Evolutionary conservation across 2,888 invertebrate genomes (phyloP).

Genomic region (Calameuta idolon): DNA sequence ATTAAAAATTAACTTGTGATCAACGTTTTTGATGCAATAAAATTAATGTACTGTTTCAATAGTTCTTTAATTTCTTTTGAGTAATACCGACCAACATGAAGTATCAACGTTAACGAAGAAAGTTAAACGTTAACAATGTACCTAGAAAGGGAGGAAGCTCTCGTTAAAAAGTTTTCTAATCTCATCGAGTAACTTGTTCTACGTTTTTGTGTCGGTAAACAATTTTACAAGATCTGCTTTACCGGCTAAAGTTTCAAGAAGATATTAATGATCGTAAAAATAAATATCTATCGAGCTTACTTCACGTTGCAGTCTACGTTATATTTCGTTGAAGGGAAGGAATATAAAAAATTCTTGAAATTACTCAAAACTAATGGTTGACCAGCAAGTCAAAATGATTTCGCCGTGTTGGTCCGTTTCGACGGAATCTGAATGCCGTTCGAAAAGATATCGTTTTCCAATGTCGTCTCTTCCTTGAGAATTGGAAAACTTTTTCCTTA

Average conservation of each 20-base stretch:
- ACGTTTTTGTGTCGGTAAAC: background rate
- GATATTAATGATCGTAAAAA: background rate
- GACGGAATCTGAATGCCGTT: constrained; percentile 21
- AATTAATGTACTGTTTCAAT: too few species aligned
- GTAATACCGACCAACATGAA: background rate
- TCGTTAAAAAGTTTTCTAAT: background rate
- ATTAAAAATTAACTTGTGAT: background rate
- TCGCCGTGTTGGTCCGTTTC: constrained; percentile 24
- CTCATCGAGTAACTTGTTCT: background rate
- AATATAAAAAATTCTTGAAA: background rate
- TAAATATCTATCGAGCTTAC: background rate
- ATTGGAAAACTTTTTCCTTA: constrained; percentile 59
- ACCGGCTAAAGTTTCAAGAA: background rate
- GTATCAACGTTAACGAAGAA: background rate
- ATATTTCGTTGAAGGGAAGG: too few species aligned
- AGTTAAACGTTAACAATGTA: background rate
- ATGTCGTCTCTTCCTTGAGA: constrained; percentile 48
- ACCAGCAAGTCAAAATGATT: constrained; percentile 17
- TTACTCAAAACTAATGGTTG: background rate
- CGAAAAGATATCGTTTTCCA: constrained; percentile 51
- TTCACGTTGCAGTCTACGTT: background rate
- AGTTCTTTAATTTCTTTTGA: too few species aligned
- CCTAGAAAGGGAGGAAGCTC: background rate
- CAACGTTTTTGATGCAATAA: background rate
- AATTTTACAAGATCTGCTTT: background rate